Conservation (phyloP, 2,113 vertebrate genomes). For the Heterocephalus glaber region DNA sequence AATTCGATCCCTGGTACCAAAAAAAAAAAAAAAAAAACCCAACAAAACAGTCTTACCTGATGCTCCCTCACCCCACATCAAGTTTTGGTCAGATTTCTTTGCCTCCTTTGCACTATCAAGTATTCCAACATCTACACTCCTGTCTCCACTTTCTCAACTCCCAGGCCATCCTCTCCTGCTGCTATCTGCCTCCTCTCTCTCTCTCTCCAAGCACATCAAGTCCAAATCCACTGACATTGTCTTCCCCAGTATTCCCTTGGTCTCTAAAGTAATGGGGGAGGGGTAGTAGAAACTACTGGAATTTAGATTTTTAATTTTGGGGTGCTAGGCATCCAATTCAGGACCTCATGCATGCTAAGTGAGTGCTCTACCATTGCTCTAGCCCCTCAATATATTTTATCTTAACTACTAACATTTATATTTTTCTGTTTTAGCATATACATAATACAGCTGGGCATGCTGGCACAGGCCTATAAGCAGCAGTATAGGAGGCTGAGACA, state of each 20-base stretch:
- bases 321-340: neutral
- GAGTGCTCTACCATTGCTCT: neutral
- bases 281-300: neutral
- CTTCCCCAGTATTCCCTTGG: neutral
- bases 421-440: conserved; percentile 10
- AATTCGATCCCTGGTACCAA: too few relatives aligned
- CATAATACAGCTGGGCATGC: neutral
- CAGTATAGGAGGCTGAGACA: neutral
- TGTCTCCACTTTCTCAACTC: neutral
- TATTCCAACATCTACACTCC: neutral
- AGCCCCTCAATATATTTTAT: neutral
- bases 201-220: neutral
- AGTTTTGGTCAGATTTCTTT: conserved; percentile 30
- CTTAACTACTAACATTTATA: neutral
- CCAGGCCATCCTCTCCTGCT: neutral
- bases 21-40: too few relatives aligned
- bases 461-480: neutral
- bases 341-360: neutral
- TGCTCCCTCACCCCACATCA: neutral
- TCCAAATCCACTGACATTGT: neutral
- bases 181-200: neutral
- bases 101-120: neutral
- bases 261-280: neutral
- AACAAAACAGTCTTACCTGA: neutral
- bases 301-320: conserved; percentile 5